phyloP scores from a whole-genome alignment of 2,888 invertebrate species.

The Agrotis exclamationis region DNA sequence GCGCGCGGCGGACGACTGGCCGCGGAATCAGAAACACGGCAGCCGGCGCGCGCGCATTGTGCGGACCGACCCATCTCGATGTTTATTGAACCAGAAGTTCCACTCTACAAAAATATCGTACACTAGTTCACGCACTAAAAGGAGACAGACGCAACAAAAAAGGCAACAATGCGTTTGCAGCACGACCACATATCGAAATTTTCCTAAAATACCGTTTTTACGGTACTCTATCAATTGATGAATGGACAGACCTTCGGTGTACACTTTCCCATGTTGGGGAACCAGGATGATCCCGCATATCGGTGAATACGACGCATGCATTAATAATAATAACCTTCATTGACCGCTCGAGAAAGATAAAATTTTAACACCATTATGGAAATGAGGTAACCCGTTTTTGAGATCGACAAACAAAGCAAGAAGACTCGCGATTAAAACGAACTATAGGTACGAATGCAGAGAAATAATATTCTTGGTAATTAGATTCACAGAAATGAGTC shows the following conservation, averaged over 20 bases:
- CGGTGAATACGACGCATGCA: conserved; percentile 45
- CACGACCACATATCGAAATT: not conserved
- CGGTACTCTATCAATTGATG: not conserved
- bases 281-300: conserved; percentile 64
- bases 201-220: not conserved
- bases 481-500: not conserved
- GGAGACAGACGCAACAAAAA: too few relatives aligned
- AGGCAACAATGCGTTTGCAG: too few relatives aligned
- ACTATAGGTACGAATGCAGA: not conserved
- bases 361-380: conserved; percentile 54
- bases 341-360: conserved; percentile 63
- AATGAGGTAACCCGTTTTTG: conserved; percentile 65
- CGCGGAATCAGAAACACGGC: conserved; percentile 59
- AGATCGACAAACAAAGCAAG: conserved; percentile 32
- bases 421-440: conserved; percentile 26
- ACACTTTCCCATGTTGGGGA: not conserved
- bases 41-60: conserved; percentile 64
- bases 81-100: conserved; percentile 25
- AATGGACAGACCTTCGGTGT: conserved; percentile 11
- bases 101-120: conserved; percentile 13
- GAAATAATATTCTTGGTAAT: not conserved
- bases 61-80: conserved; percentile 17
- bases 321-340: conserved; percentile 58
- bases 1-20: conserved; percentile 63
- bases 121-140: not conserved